Conservation (phyloP, 1,140 invertebrate species). For the Drosophila navojoa region DNA sequence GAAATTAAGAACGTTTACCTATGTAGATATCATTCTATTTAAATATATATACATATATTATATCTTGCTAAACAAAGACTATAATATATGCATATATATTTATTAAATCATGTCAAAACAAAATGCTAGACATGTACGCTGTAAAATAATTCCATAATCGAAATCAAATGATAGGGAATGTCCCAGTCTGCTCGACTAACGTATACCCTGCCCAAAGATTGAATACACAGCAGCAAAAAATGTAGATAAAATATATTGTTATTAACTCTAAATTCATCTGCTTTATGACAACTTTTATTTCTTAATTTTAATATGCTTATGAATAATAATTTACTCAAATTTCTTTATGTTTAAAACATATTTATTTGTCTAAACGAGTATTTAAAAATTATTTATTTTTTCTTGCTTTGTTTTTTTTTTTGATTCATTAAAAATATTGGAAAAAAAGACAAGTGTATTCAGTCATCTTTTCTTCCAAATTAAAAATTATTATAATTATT, state of each 20-base stretch:
- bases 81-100: too few species aligned
- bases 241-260: too few species aligned
- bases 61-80: too few species aligned
- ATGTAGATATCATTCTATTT: too few species aligned
- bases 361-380: background rate
- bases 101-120: too few species aligned
- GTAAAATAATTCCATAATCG: background rate
- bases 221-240: background rate
- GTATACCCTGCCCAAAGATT: background rate
- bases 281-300: background rate
- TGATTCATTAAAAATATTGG: constrained; percentile 30
- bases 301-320: background rate
- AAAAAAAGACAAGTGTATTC: constrained; percentile 63
- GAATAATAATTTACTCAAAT: background rate
- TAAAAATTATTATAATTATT: constrained; percentile 2
- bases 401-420: constrained; percentile 7
- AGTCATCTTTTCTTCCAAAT: constrained; percentile 64
- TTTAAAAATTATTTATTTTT: constrained; percentile 50
- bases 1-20: too few species aligned
- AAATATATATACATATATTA: too few species aligned
- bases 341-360: background rate
- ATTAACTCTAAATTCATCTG: too few species aligned
- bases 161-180: background rate
- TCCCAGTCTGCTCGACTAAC: background rate
- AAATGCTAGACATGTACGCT: too few species aligned